A percentile compares a stretch with the other conserved stretches of the same genome.
Conservation (phyloP, 2,113 vertebrate genomes). For the Forbesichthys papilliferus region DNA sequence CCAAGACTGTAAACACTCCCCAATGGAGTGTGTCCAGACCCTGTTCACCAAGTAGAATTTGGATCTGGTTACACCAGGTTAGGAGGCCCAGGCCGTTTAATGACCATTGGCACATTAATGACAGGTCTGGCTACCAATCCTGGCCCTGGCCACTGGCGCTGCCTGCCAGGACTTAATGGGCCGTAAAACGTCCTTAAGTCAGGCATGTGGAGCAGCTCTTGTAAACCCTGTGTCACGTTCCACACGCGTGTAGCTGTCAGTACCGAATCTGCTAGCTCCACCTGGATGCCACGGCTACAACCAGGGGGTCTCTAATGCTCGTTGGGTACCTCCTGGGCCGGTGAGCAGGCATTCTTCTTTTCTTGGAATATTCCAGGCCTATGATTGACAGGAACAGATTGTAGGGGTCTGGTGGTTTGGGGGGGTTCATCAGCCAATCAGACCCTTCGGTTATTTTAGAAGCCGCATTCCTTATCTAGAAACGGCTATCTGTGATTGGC, state of each 20-base stretch:
- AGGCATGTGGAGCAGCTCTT: constrained; percentile 45
- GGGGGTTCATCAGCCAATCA: constrained; percentile 83
- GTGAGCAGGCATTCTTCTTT: constrained; percentile 69
- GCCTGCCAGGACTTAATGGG: constrained; percentile 15
- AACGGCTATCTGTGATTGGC: too few relatives aligned
- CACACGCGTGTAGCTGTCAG: background rate
- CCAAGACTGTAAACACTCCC: too few relatives aligned
- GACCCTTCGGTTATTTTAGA: constrained; percentile 35
- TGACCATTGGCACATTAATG: too few relatives aligned
- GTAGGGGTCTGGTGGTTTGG: constrained; percentile 20
- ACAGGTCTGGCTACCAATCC: too few relatives aligned
- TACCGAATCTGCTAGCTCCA: too few relatives aligned
- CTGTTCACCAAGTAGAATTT: too few relatives aligned
- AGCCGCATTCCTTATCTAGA: too few relatives aligned
- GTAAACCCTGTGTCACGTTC: constrained; percentile 33
- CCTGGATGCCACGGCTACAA: constrained; percentile 33
- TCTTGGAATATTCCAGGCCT: constrained; percentile 74
- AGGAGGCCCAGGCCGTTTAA: too few relatives aligned
- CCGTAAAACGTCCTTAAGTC: constrained; percentile 40
- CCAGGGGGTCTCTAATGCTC: constrained; percentile 36
- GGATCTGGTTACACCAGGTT: too few relatives aligned
- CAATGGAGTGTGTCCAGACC: too few relatives aligned
- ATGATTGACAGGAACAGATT: constrained; percentile 85
- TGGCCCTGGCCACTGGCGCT: background rate
- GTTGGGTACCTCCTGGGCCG: background rate